These are phyloP conservation scores for Cerastis rubricosa DNA, from an alignment of 2,888 invertebrate genomes.

Conservation along the genomic window DNA sequence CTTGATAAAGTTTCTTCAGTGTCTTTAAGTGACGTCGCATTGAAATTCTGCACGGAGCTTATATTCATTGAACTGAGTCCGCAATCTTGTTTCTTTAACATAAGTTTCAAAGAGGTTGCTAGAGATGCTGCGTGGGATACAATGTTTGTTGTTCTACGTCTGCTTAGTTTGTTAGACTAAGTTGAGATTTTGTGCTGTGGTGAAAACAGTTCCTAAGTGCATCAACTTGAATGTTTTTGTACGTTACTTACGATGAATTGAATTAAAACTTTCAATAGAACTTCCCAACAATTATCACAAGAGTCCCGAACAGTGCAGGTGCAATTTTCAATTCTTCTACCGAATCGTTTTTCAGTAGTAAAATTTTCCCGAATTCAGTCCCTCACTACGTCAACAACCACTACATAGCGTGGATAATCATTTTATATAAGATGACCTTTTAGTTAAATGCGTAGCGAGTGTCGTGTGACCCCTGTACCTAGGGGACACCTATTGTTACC, in stretches of 20 bases:
- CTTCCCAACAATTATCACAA: neutral
- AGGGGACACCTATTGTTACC: conserved; percentile 19
- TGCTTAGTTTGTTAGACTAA: conserved; percentile 7
- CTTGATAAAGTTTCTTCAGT: conserved; percentile 65
- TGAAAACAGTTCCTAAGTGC: neutral
- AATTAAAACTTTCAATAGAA: neutral
- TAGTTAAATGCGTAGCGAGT: conserved; percentile 21
- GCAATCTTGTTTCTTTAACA: conserved; percentile 63
- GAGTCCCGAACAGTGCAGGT: too few relatives aligned
- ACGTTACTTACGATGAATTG: neutral
- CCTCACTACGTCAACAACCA: neutral
- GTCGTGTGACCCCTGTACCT: conserved; percentile 5
- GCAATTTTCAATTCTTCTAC: neutral
- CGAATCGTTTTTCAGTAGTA: neutral
- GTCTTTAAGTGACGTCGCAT: conserved; percentile 64
- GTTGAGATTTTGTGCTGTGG: neutral
- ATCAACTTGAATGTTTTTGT: neutral
- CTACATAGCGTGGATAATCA: conserved; percentile 1
- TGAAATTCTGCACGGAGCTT: conserved; percentile 65
- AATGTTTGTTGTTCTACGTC: conserved; percentile 25
- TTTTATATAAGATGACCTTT: conserved; percentile 26
- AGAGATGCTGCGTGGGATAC: conserved; percentile 25
- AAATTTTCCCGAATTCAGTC: neutral
- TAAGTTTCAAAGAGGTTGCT: conserved; percentile 55
- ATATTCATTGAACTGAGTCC: conserved; percentile 64